Evolutionary conservation across 2,797 vertebrate species (phyloP), one percentile per base, ranked within the genome.

Genomic region (Sebastiscus albofasciatus): DNA sequence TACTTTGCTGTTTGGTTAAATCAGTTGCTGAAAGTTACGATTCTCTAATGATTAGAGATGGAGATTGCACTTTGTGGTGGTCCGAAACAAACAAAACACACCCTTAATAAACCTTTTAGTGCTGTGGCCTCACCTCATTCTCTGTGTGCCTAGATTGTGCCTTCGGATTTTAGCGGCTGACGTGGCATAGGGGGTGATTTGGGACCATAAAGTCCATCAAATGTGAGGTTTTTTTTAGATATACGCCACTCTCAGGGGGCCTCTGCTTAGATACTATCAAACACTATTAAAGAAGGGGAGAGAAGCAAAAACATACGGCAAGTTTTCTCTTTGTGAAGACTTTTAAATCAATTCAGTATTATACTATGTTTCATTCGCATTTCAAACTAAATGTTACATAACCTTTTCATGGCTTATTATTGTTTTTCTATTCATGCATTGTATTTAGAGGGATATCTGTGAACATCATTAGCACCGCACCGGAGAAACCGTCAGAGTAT

Each of bases 291-390:
- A 67, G 56, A 39, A 64, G 31, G 4, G 42, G 5, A 85, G n/a
- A 75, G 26, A 60, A 68, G 49, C 67, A 27, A 66, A 64, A 65
- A 1, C 18, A 56, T 24, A 34, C 33, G 22, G 2, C 62, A 69
- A 0, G 14, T 29, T 46, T 49, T 31, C 42, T 67, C 22, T 22
- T 69, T 66, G 34, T 60, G 20, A 68, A 60, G 20, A 68, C 1
- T 10, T 81, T 77, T 36, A 24, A 82, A 36, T 80, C 77, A 18
- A 0, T 81, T 88, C 75, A 91, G 82, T 91, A 74, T 91, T 86
- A 42, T 42, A 77, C 13, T 74, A 49, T 55, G 31, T 72, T 34
- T 78, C 26, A 27, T 69, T 67, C 67, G 8, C 62, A 61, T 87
- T 89, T 85, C 54, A 55, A 64, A 58, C 61, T 39, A 54, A 69